These are phyloP conservation scores for Phalanger gymnotis DNA, from an alignment of 2,797 vertebrate species.

Conservation along the genomic window DNA sequence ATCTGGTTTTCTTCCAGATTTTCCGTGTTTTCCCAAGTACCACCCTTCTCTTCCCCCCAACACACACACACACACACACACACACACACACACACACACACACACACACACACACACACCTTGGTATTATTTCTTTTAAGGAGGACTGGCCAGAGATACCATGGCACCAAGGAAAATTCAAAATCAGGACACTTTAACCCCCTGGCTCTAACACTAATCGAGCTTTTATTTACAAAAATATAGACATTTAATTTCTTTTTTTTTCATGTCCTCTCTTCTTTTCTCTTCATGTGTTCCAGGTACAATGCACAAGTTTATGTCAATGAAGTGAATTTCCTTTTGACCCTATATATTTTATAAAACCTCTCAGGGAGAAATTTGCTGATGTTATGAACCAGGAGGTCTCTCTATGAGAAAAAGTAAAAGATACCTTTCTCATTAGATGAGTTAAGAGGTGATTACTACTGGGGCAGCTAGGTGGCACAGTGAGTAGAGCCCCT, in stretches of 20 bases:
- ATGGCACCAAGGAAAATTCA: not conserved
- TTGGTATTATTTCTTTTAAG: constrained; percentile 6
- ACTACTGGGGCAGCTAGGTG: too few relatives aligned
- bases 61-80: not conserved
- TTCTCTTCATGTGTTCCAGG: not conserved
- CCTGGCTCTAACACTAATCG: too few relatives aligned
- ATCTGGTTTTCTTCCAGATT: not conserved
- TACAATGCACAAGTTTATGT: not conserved
- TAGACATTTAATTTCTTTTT: not conserved
- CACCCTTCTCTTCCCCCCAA: not conserved
- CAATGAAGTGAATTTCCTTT: not conserved
- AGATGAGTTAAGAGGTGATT: not conserved
- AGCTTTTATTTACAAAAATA: not conserved
- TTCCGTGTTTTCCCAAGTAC: not conserved
- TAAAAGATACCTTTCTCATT: not conserved
- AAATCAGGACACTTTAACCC: not conserved
- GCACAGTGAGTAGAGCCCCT: too few relatives aligned
- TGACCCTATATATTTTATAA: constrained; percentile 7
- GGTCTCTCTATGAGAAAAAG: not conserved
- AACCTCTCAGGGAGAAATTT: not conserved
- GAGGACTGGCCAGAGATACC: not conserved
- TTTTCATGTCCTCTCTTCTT: not conserved
- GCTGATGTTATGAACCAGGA: constrained; percentile 22
- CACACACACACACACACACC: not conserved
- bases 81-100: not conserved